phyloP scores from a whole-genome alignment of 2,797 vertebrate species.

The Microctenopoma steveboyesi region DNA sequence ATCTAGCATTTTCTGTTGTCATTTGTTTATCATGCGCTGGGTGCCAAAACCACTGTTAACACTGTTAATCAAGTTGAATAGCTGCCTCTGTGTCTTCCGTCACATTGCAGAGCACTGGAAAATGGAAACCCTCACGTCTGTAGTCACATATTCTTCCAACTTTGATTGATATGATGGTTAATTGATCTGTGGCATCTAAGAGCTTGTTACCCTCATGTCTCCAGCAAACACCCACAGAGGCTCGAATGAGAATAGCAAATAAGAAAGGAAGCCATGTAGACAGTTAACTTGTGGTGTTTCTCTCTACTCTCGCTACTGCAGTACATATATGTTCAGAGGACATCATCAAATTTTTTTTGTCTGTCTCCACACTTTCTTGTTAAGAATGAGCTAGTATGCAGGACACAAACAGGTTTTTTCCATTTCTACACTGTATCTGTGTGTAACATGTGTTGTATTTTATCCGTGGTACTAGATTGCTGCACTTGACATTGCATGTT shows the following conservation, averaged over 20 bases:
- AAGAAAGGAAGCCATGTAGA: constrained; percentile 38
- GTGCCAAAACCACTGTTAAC: constrained; percentile 73
- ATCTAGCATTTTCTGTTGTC: constrained; percentile 17
- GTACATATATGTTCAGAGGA: constrained; percentile 13
- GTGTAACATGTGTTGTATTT: constrained; percentile 30
- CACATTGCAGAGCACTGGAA: constrained; percentile 24
- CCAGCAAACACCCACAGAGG: background rate
- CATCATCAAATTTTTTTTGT: constrained; percentile 12
- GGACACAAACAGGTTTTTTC: constrained; percentile 21
- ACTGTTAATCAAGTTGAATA: constrained; percentile 29
- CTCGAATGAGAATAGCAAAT: background rate
- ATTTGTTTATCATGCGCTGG: constrained; percentile 42
- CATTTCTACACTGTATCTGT: constrained; percentile 9
- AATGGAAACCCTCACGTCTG: constrained; percentile 16
- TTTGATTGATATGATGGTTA: constrained; percentile 22
- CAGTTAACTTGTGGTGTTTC: background rate
- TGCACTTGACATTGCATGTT: constrained; percentile 54
- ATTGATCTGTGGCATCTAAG: constrained; percentile 39
- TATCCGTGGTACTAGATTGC: constrained; percentile 18
- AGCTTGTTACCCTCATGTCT: constrained; percentile 29
- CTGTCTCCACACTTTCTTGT: background rate
- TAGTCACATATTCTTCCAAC: constrained; percentile 16
- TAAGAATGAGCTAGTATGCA: background rate
- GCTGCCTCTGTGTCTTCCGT: constrained; percentile 24
- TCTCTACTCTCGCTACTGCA: constrained; percentile 16